These are phyloP conservation scores for Crambe crambe DNA, from an alignment of 37 sponge, comb jelly and placozoan genomes.

Conservation along the genomic window DNA sequence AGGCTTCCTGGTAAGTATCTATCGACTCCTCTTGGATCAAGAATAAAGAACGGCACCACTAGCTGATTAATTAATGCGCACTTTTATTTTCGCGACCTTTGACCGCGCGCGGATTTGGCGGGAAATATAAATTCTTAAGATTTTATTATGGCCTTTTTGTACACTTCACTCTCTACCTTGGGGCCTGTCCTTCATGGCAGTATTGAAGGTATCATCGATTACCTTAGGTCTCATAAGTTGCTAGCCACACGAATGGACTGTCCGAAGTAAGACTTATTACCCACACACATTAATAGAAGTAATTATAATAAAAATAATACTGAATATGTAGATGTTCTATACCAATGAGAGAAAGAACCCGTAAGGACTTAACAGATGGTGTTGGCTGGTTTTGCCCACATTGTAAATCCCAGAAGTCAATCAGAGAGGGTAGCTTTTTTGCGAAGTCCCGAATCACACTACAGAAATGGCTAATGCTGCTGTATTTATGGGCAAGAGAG, in stretches of 20 bases:
- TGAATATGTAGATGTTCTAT: background rate
- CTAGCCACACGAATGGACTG: background rate
- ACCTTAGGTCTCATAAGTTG: background rate
- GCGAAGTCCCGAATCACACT: conserved; percentile 44
- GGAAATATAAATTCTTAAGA: background rate
- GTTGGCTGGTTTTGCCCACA: conserved; percentile 33
- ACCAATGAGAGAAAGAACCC: background rate
- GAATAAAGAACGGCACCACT: no score
- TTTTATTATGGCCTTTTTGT: background rate
- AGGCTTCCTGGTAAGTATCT: no score
- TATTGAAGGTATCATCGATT: background rate
- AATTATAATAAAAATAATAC: no score
- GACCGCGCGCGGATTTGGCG: background rate
- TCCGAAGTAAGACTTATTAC: background rate
- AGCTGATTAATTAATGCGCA: no score
- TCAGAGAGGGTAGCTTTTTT: conserved; percentile 58
- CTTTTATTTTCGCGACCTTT: no score
- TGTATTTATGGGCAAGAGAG: conserved; percentile 50
- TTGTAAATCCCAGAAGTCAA: conserved; percentile 37
- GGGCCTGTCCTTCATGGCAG: background rate
- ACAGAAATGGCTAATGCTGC: conserved; percentile 52
- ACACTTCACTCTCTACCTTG: background rate
- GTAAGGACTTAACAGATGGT: conserved; percentile 39
- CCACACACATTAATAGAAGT: background rate
- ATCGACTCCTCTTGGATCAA: no score